These are phyloP conservation scores for Chaetophractus vellerosus DNA, from an alignment of 2,797 vertebrate genomes.

Conservation along the genomic window DNA sequence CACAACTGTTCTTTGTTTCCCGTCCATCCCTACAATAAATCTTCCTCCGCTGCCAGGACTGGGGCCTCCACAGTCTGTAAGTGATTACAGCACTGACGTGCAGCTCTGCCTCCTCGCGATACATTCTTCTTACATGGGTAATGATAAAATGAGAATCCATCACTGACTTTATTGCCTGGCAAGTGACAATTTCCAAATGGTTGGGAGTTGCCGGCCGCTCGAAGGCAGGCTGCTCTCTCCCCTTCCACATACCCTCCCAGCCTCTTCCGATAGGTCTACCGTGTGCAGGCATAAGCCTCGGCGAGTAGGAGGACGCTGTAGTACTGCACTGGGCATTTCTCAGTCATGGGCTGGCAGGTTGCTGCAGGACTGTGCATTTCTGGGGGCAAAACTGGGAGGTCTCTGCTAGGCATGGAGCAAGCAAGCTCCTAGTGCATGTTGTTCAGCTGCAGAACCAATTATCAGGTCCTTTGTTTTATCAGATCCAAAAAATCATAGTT, in stretches of 20 bases:
- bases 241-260: rapidly evolving
- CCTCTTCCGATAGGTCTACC: not conserved
- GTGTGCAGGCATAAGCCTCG: not conserved
- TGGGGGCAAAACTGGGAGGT: not conserved
- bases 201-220: slow-evolving; percentile 68
- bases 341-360: not conserved
- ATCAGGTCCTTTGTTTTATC: not conserved
- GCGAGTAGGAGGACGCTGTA: not conserved
- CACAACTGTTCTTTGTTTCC: slow-evolving; percentile 92
- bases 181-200: slow-evolving; percentile 84
- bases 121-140: slow-evolving; percentile 89
- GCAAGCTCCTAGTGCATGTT: not conserved
- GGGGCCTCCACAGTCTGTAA: slow-evolving; percentile 90
- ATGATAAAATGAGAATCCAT: slow-evolving; percentile 87
- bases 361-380: not conserved
- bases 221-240: not conserved
- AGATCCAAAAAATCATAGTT: not conserved
- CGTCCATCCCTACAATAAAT: slow-evolving; percentile 90
- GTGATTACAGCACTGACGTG: slow-evolving; percentile 89
- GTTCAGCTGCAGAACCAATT: not conserved
- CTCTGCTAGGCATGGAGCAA: not conserved
- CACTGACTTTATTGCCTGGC: slow-evolving; percentile 84
- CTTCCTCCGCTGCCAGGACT: slow-evolving; percentile 89
- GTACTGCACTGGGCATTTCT: not conserved
- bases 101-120: slow-evolving; percentile 84